These are phyloP conservation scores for Catonia carolina DNA, from an alignment of 2,888 invertebrate species.

Conservation along the genomic window DNA sequence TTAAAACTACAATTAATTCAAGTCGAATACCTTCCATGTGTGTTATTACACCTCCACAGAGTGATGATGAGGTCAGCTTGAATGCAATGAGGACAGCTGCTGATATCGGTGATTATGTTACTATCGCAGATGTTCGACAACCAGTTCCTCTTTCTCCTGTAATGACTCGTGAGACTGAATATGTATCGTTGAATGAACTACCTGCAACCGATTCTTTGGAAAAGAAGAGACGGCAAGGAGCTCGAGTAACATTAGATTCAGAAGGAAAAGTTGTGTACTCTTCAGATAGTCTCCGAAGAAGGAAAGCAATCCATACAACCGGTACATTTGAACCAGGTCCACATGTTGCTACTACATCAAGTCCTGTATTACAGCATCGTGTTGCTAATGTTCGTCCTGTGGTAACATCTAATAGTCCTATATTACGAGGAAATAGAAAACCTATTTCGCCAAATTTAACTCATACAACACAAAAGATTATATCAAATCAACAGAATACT, in stretches of 20 bases:
- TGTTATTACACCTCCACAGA: constrained; percentile 80
- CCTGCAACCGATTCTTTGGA: constrained; percentile 52
- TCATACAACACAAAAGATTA: constrained; percentile 4
- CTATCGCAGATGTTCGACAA: constrained; percentile 58
- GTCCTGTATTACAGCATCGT: constrained; percentile 45
- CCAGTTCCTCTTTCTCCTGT: constrained; percentile 21
- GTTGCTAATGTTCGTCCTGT: constrained; percentile 28
- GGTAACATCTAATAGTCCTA: constrained; percentile 26
- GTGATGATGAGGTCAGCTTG: constrained; percentile 70
- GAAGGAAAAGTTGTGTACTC: constrained; percentile 84
- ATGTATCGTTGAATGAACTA: constrained; percentile 73
- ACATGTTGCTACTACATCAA: constrained; percentile 61
- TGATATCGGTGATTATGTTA: constrained; percentile 76
- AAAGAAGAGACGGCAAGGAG: constrained; percentile 56
- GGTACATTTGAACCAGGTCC: constrained; percentile 76
- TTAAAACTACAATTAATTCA: constrained; percentile 79
- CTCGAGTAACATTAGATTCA: constrained; percentile 74
- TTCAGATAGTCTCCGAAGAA: constrained; percentile 73
- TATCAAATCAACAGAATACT: neutral
- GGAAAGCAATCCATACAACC: constrained; percentile 71
- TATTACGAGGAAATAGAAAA: constrained; percentile 15
- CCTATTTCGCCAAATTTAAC: constrained; percentile 21
- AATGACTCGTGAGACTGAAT: constrained; percentile 47
- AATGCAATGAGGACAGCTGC: constrained; percentile 28
- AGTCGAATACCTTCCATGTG: constrained; percentile 89